Percentiles rank a stretch among this genome's conserved stretches.
Conservation (phyloP, 2,888 invertebrate species). For the Limnephilus marmoratus region DNA sequence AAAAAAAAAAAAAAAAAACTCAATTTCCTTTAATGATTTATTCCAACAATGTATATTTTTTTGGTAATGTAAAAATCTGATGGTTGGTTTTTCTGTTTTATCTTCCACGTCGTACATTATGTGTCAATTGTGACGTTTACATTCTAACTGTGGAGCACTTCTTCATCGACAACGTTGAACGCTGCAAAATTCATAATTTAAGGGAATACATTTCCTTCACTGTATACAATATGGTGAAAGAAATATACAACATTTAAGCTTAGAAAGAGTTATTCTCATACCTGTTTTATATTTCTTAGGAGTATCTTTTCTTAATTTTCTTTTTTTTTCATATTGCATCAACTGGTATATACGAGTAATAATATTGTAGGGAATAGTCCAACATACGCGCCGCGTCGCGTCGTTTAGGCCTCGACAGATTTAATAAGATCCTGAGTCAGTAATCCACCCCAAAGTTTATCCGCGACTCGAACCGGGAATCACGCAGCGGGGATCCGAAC, state of each 20-base stretch:
- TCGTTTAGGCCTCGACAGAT: constrained; percentile 54
- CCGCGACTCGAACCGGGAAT: constrained; percentile 63
- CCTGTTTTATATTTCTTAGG: not conserved
- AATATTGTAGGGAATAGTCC: not conserved
- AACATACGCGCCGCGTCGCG: not conserved
- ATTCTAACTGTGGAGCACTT: too few relatives aligned
- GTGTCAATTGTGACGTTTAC: too few relatives aligned
- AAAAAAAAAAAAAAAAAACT: too few relatives aligned
- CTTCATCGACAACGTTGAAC: too few relatives aligned
- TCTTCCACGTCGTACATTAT: too few relatives aligned
- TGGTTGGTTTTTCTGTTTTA: too few relatives aligned
- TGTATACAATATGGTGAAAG: too few relatives aligned
- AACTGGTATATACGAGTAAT: not conserved
- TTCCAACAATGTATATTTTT: too few relatives aligned
- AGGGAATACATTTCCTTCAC: too few relatives aligned
- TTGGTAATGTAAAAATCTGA: too few relatives aligned
- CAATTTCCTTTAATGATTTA: too few relatives aligned
- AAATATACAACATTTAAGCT: not conserved
- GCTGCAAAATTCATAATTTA: too few relatives aligned
- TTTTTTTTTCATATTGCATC: not conserved
- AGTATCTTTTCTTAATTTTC: not conserved
- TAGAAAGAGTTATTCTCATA: not conserved
- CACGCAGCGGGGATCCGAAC: constrained; percentile 65
- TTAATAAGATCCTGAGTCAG: constrained; percentile 65
- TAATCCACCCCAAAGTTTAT: constrained; percentile 66